Evolutionary conservation across 2,797 vertebrate genomes (phyloP), one percentile per base, ranked within the genome.

Genomic region (Steatocranus sp.): DNA sequence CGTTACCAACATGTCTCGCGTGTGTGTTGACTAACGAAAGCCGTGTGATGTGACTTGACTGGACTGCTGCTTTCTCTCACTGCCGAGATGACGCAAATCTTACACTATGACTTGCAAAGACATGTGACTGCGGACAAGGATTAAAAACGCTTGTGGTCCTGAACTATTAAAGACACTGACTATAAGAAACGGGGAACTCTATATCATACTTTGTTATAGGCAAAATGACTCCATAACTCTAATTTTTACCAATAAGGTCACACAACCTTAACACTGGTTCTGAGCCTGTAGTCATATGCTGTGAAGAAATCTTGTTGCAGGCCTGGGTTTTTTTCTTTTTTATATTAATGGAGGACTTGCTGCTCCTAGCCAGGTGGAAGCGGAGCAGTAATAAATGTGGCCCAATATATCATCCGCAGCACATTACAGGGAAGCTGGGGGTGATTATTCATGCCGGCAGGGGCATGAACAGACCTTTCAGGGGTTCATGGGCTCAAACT

Each of bases 381-480:
- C 93, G 5, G 89, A 94, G 92, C 94, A 89, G 93, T 96, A 96
- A 96, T 95, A 96, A 96, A 96, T 95, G 95, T 92, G 94, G 91
- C 89, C 89, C 93, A 90, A 96, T 95, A 94, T 91, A 95, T 96
- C 95, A 96, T 96, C 93, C 50, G 66, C 87, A 92, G 94, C 93
- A 94, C 94, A 94, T 96, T 96, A 95, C 92, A 92, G 91, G 88
- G 88, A 88, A 95, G 93, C 93, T 88, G 89, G 92, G 92, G 94
- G 92, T 94, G 94, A 95, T 95, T 95, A 95, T 95, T 96, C 95
- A 96, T 95, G 91, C 92, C 91, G 88, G 94, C 92, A 93, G 94
- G 93, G 94, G 92, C 93, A 94, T 88, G 94, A 92, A 90, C 92
- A 93, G 95, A 96, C 95, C 95, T 95, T 94, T 95, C 95, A 92